These are phyloP conservation scores for Bombus superbus DNA, from an alignment of 1,140 invertebrate genomes.

Conservation along the genomic window DNA sequence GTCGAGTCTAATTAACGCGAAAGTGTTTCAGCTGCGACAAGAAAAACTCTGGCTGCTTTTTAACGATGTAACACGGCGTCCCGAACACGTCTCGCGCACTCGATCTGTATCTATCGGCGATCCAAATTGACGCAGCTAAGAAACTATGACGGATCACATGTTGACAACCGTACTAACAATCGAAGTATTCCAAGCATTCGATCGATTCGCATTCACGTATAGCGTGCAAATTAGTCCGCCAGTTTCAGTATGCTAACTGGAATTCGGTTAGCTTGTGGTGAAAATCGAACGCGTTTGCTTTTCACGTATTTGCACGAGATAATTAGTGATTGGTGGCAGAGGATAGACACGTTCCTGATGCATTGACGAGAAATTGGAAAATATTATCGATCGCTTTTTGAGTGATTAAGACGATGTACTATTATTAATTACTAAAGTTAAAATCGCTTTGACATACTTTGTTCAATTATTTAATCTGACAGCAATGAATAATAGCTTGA, in stretches of 20 bases:
- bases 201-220: slow-evolving; percentile 4
- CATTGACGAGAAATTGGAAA: not conserved
- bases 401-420: not conserved
- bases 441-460: not conserved
- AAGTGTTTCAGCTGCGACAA: too few relatives aligned
- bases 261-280: not conserved
- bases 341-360: not conserved
- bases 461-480: not conserved
- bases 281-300: not conserved
- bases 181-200: not conserved
- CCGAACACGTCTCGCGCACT: too few relatives aligned
- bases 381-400: not conserved
- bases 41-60: too few relatives aligned
- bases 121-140: not conserved
- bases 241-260: slow-evolving; percentile 4
- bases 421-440: not conserved
- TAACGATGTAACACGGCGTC: too few relatives aligned
- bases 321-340: not conserved
- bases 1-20: too few relatives aligned
- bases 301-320: not conserved
- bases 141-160: not conserved
- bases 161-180: not conserved
- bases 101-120: too few relatives aligned
- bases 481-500: not conserved
- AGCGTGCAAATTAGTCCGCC: not conserved